A percentile compares a stretch with the other conserved stretches of the same genome.
Conservation (phyloP, 2,888 invertebrate species). For the Pasiphila rectangulata region DNA sequence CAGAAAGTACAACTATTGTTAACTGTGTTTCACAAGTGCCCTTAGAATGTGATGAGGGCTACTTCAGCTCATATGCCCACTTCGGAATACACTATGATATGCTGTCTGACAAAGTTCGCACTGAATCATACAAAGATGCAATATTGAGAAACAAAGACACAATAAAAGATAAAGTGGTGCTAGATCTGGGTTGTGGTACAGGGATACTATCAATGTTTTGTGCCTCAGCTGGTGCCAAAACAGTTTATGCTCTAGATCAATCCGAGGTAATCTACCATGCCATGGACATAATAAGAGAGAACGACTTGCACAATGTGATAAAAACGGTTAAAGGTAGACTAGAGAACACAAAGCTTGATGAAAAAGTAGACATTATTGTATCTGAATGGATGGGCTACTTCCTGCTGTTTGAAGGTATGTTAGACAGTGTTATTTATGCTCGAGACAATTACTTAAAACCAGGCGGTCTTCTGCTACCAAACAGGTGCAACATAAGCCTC, state of each 20-base stretch:
- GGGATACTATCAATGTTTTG: constrained; percentile 99
- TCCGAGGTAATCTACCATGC: constrained; percentile 98
- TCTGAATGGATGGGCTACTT: constrained; percentile 99
- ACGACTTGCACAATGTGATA: constrained; percentile 86
- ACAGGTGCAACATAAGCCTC: constrained; percentile 90
- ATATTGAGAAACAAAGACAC: constrained; percentile 86
- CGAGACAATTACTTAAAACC: constrained; percentile 89
- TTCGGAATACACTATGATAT: constrained; percentile 97
- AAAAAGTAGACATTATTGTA: constrained; percentile 94
- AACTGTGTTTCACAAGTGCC: constrained; percentile 74
- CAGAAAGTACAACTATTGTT: constrained; percentile 40
- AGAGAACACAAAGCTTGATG: constrained; percentile 90
- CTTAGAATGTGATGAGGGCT: constrained; percentile 86
- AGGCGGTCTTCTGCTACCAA: constrained; percentile 90
- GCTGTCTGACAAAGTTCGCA: constrained; percentile 93
- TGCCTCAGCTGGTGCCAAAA: constrained; percentile 94
- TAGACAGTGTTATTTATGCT: constrained; percentile 95
- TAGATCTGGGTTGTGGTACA: constrained; percentile 99
- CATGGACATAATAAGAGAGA: constrained; percentile 95
- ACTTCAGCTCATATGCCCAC: constrained; percentile 92
- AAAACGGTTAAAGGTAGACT: constrained; percentile 91
- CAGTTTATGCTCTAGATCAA: constrained; percentile 96
- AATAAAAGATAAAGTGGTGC: constrained; percentile 88
- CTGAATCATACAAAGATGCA: constrained; percentile 92
- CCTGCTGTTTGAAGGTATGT: constrained; percentile 96